Base-by-base conservation (phyloP, 1,140 invertebrate genomes). In the Papilio xuthus region DNA sequence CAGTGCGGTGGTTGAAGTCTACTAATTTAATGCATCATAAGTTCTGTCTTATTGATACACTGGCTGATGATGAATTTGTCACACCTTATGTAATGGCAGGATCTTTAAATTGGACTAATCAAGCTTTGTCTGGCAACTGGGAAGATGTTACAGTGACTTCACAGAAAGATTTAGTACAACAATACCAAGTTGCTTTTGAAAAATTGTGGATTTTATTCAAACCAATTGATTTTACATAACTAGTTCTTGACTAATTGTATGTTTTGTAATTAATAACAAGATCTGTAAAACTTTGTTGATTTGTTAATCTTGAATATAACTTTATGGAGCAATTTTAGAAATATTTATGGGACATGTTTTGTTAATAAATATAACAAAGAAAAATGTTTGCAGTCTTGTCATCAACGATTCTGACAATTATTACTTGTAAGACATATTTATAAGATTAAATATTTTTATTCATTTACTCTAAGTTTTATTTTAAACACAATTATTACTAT, bases 61-160 rank as follows among this genome's bases (percentile, higher is more conserved):
- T 78, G 13, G 77, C 41, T 75, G 81, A 79, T 20, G 71, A 85
- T 67, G 37, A 60, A 26, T 8, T 75, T 7, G 70, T 53, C 2
- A 83, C 80, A 10, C 91, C 91, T 2, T 79, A 89, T 67, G 81
- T 92, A 0, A 88, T 93, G 60, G 80, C 82, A 26, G 92, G 92
- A 0, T 94, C 92, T 0, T 79, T 94, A 18, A 94, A 94, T 83
- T 94, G 92, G 92, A 94, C 92, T 8, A 93, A 88, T 56, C 91
- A 93, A 85, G 92, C 89, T 6, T 63, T 93, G 10, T 84, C 78
- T 79, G 87, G 90, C 4, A 94, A 94, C 77, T 93, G 88, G 89
- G 92, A 94, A 83, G 82, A 90, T 89, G 86, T 92, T 18, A 56
- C 84, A 8, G 86, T 94, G 0, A 93, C 91, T n/a, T 90, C 92